Conservation (phyloP, 2,113 vertebrate species). For the Microcebus jonahi region DNA sequence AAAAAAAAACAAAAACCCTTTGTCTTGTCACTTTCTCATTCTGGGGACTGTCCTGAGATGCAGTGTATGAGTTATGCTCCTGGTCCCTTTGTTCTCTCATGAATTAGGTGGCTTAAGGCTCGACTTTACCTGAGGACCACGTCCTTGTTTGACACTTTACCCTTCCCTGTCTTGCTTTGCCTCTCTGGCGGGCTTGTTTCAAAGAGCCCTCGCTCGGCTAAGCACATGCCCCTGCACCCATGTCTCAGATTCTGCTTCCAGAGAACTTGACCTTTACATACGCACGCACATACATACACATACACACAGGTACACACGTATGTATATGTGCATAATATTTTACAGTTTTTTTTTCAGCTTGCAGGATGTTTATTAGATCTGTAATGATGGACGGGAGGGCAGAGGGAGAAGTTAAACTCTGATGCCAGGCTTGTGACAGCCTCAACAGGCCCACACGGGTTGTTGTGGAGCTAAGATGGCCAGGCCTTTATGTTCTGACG, state of each 20-base stretch:
- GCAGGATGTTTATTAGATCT: neutral
- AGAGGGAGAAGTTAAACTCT: neutral
- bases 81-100: neutral
- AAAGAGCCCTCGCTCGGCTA: neutral
- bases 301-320: neutral
- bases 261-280: neutral
- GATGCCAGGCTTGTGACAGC: neutral
- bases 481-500: neutral
- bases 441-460: neutral
- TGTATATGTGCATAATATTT: neutral
- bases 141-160: neutral
- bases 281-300: too few relatives aligned
- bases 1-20: neutral
- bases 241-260: neutral
- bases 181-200: neutral
- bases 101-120: neutral
- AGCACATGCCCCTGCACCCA: neutral
- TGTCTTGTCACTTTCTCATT: neutral
- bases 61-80: too few relatives aligned
- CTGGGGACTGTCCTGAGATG: neutral
- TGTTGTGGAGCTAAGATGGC: neutral
- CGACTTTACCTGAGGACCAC: neutral
- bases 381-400: neutral
- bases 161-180: neutral
- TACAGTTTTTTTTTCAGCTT: neutral